A percentile compares a stretch with the other conserved stretches of the same genome.
These are phyloP conservation scores for Podarcis raffonei DNA, from an alignment of 2,113 vertebrate species.

Conservation along the genomic window DNA sequence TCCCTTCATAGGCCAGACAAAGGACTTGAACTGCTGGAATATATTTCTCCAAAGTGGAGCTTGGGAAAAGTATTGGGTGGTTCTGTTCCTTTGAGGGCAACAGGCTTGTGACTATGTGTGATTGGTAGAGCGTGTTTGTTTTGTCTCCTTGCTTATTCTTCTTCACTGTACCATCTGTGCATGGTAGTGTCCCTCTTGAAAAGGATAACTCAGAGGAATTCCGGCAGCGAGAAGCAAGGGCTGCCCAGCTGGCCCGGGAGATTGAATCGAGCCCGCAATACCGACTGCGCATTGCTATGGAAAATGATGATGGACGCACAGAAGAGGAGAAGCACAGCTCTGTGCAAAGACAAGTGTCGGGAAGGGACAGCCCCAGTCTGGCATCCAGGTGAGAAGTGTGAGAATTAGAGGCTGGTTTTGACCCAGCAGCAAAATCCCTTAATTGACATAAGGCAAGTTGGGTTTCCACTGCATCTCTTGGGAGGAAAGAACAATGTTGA, in stretches of 20 bases:
- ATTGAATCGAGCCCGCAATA: constrained; percentile 91
- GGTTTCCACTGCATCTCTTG: background rate
- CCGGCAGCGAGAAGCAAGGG: constrained; percentile 87
- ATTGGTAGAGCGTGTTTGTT: background rate
- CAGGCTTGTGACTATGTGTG: background rate
- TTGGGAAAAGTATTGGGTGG: background rate
- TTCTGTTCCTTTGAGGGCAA: background rate
- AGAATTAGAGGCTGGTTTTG: background rate
- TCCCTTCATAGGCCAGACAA: background rate
- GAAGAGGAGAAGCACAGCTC: constrained; percentile 91
- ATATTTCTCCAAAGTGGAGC: background rate
- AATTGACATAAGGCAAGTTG: constrained; percentile 24
- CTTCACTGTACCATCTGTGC: background rate
- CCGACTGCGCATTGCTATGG: constrained; percentile 82
- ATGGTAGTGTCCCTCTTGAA: constrained; percentile 84
- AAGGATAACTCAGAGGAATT: constrained; percentile 85
- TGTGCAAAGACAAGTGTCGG: constrained; percentile 79
- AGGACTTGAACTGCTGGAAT: background rate
- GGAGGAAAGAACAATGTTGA: background rate
- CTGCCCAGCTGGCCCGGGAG: constrained; percentile 86
- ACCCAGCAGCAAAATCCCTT: constrained; percentile 30
- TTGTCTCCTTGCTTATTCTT: background rate
- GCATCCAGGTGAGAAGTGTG: constrained; percentile 59
- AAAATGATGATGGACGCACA: constrained; percentile 87
- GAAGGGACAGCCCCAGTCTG: constrained; percentile 73